Conservation (phyloP, 2,113 vertebrate genomes). For the Dryoscopus gambensis region DNA sequence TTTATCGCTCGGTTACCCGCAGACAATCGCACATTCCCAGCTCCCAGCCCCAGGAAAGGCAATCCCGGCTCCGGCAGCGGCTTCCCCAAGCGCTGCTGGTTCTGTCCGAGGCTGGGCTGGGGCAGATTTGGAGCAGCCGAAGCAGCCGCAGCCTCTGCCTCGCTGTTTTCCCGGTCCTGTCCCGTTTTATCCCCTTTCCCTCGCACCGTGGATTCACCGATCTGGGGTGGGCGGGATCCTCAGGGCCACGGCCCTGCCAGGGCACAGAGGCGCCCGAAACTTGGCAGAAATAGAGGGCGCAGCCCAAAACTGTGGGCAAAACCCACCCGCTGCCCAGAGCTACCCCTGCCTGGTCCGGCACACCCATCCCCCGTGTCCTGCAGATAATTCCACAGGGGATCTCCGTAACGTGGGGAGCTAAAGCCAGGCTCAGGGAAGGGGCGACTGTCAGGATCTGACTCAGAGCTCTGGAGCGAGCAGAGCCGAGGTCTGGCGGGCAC, state of each 20-base stretch:
- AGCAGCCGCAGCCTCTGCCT: neutral
- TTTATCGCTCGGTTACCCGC: neutral
- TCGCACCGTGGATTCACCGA: fast-evolving
- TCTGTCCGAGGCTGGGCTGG: fast-evolving
- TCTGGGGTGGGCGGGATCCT: neutral
- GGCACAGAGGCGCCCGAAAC: neutral
- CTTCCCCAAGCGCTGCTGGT: neutral
- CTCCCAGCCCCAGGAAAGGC: neutral
- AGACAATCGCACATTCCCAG: neutral
- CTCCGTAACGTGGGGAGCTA: fast-evolving
- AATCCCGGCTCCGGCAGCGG: neutral
- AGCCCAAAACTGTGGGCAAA: neutral
- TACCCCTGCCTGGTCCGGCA: fast-evolving
- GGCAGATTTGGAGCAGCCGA: fast-evolving
- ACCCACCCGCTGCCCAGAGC: fast-evolving
- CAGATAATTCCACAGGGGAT: fast-evolving
- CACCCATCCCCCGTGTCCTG: neutral
- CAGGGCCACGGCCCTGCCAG: fast-evolving
- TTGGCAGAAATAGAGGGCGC: neutral
- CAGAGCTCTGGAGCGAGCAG: neutral
- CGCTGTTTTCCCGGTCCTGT: neutral
- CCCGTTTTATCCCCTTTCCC: neutral
- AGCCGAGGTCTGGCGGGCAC: neutral
- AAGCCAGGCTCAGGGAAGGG: neutral
- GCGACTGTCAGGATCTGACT: neutral